Base-by-base conservation (phyloP, 1,140 invertebrate genomes). In the Drosophila burlai region DNA sequence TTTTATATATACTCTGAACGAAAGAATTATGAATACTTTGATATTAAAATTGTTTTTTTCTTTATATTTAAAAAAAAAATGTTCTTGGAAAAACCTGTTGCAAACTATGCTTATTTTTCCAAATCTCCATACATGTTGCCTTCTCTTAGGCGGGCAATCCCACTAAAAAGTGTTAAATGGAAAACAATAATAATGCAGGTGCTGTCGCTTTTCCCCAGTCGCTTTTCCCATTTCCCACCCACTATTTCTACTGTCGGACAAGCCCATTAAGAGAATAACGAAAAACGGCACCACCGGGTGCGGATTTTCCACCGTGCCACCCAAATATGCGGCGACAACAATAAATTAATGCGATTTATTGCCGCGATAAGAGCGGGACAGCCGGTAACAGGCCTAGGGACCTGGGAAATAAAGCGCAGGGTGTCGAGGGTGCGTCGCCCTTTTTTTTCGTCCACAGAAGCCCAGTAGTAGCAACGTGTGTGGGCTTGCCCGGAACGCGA, bases 311-410 rank as follows among this genome's bases (percentile, higher is more conserved):
- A 72, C 69, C 52, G 21, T 73, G 15, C 81, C 77, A 71, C 78
- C 60, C 57, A 80, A 91, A 91, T 77, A 91, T 91, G 83, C 81
- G 81, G 80, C 83, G 82, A 91, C 76, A 84, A 92, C 90, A 92
- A 91, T 91, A 91, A 92, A 92, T 92, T 92, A 92, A 92, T 92
- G 82, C 90, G 85, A 92, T 92, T 92, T 92, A 92, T 92, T 90
- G 90, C 90, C 46, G 76, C 76, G 90, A 91, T 91, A 92, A 90
- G 90, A 66, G 46, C 62, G 68, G 73, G 83, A 72, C 77, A 58
- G 49, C 49, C 47, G 24, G 80, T 59, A 57, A 58, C 40, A 65
- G 55, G 66, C 47, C 63, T 55, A 59, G 80, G 40, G 61, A 60
- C 60, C 60, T 26, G 45, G 24, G 43, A 21, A 64, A 43, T 60